Evolutionary conservation across 2,797 vertebrate genomes (phyloP).

Genomic region (Hyperoplus immaculatus): DNA sequence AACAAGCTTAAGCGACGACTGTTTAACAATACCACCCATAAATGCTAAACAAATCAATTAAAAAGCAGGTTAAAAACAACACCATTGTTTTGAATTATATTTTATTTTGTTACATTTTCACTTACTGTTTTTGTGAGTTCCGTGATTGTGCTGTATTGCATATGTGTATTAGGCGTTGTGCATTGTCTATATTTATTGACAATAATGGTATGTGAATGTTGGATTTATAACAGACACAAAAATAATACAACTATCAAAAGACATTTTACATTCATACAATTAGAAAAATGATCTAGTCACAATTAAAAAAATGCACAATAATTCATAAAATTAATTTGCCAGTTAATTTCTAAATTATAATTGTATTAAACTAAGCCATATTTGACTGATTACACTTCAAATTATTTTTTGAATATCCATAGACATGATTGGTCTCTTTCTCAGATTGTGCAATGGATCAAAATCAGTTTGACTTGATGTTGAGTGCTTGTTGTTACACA

Average conservation of each 20-base stretch:
- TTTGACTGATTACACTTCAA: background rate
- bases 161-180: background rate
- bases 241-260: background rate
- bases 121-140: background rate
- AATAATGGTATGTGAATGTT: background rate
- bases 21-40: no score
- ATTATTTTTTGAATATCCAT: background rate
- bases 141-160: background rate
- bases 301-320: background rate
- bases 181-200: background rate
- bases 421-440: background rate
- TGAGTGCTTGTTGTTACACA: conserved; percentile 64
- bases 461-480: background rate
- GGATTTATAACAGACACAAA: background rate
- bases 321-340: background rate
- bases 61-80: no score
- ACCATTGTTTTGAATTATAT: no score
- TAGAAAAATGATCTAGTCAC: background rate
- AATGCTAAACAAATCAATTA: no score
- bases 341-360: background rate
- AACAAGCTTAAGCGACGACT: no score
- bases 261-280: background rate
- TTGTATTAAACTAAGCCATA: no score
- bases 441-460: background rate
- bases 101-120: background rate